phyloP scores from a whole-genome alignment of 2,797 vertebrate species.

The Girardinus metallicus region DNA sequence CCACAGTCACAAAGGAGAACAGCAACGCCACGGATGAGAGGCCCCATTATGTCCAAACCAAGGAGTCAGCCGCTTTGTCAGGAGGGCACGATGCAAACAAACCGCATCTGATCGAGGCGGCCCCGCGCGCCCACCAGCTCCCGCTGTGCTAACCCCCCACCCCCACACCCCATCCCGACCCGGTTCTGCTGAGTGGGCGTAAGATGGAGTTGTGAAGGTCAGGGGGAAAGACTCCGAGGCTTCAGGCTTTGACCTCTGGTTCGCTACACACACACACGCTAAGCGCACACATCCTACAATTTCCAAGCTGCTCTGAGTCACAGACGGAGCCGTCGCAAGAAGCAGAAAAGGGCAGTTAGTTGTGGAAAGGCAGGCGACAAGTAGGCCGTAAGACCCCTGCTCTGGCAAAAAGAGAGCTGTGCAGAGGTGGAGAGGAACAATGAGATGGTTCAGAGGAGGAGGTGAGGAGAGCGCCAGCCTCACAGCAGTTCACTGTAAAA shows the following conservation, averaged over 20 bases:
- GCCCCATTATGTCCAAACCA: slow-evolving; percentile 76
- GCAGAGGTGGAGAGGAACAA: slow-evolving; percentile 74
- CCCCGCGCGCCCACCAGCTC: slow-evolving; percentile 38
- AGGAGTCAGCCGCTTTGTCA: slow-evolving; percentile 68
- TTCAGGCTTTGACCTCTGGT: slow-evolving; percentile 68
- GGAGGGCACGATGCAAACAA: slow-evolving; percentile 68
- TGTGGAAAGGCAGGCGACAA: slow-evolving; percentile 45
- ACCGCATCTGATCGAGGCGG: slow-evolving; percentile 63
- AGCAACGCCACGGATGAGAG: slow-evolving; percentile 62
- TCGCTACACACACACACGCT: slow-evolving; percentile 33
- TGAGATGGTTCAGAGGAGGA: slow-evolving; percentile 66
- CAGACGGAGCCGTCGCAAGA: slow-evolving; percentile 35
- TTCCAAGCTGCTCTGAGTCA: slow-evolving; percentile 74
- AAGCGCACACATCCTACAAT: slow-evolving; percentile 2
- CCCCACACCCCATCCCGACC: not conserved
- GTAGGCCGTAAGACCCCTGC: slow-evolving; percentile 37
- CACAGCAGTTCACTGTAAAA: slow-evolving; percentile 64
- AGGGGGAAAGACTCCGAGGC: slow-evolving; percentile 58
- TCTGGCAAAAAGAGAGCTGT: slow-evolving; percentile 70
- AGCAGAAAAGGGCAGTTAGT: slow-evolving; percentile 35
- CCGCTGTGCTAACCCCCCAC: slow-evolving; percentile 17
- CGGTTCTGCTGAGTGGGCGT: slow-evolving; percentile 79
- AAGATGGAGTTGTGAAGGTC: slow-evolving; percentile 72
- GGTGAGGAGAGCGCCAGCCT: slow-evolving; percentile 58
- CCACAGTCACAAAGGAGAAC: slow-evolving; percentile 69